phyloP scores from a whole-genome alignment of 1,140 invertebrate species.

The Hycleus cichorii region DNA sequence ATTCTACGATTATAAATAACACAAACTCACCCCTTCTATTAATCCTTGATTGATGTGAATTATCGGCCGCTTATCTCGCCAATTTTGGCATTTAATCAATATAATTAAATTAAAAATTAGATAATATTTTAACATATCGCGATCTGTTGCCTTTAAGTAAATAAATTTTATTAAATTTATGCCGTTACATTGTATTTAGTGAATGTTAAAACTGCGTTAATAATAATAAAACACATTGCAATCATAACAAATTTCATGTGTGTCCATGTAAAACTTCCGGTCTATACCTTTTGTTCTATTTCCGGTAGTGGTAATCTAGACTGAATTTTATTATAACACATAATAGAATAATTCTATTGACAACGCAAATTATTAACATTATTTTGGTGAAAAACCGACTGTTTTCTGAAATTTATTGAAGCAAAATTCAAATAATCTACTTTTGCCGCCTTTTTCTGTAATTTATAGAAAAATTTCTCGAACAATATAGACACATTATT shows the following conservation, averaged over 20 bases:
- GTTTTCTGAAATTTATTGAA: no score
- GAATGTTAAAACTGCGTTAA: constrained; percentile 6
- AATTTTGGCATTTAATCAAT: background rate
- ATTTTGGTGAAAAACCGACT: no score
- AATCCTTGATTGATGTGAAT: constrained; percentile 8
- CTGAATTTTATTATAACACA: no score
- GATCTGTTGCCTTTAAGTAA: background rate
- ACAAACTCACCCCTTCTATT: constrained; percentile 14
- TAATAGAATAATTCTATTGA: no score
- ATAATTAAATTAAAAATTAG: constrained; percentile 1
- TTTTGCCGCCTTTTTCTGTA: no score
- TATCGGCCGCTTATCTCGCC: constrained; percentile 6
- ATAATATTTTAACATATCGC: constrained; percentile 3
- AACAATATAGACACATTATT: no score
- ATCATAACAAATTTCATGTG: constrained; percentile 13
- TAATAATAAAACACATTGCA: constrained; percentile 11
- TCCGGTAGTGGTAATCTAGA: constrained; percentile 3
- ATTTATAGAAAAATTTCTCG: no score
- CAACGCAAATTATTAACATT: no score
- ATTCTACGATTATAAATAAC: background rate
- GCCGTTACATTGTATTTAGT: constrained; percentile 12
- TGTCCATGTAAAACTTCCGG: constrained; percentile 11
- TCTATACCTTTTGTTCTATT: constrained; percentile 16
- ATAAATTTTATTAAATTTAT: constrained; percentile 7
- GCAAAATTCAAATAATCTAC: no score